Evolutionary conservation across 2,797 vertebrate species (phyloP).

Genomic region (Sciurus vulgaris): DNA sequence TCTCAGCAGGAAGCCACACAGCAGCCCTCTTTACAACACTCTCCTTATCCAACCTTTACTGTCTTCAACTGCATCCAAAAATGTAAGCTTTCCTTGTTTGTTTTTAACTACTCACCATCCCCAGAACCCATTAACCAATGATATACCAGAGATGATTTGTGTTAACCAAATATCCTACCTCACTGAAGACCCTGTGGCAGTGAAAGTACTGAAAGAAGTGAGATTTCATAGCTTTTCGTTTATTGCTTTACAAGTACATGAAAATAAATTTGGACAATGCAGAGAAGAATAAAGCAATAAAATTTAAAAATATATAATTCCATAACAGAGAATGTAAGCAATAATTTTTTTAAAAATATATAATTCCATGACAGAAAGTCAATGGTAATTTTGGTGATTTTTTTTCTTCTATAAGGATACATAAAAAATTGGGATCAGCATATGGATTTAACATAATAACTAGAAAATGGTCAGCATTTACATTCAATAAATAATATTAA

Average conservation of each 20-base stretch:
- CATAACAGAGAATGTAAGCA: neutral
- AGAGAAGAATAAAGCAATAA: neutral
- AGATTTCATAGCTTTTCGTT: neutral
- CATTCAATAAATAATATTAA: slow-evolving; percentile 21
- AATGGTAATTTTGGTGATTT: neutral
- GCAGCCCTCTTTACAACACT: slow-evolving; percentile 54
- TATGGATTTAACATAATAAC: neutral
- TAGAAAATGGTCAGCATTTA: neutral
- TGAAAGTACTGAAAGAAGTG: neutral
- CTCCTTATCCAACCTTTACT: neutral
- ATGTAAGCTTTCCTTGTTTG: neutral
- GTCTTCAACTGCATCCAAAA: slow-evolving; percentile 28
- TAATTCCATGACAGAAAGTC: neutral
- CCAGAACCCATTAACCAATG: slow-evolving; percentile 36
- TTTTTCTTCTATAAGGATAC: neutral
- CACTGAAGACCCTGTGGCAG: neutral
- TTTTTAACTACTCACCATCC: slow-evolving; percentile 43
- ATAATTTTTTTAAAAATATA: neutral
- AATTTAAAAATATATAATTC: neutral
- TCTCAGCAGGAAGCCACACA: slow-evolving; percentile 64
- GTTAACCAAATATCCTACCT: neutral
- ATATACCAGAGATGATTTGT: slow-evolving; percentile 8
- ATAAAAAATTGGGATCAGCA: neutral
- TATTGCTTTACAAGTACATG: neutral
- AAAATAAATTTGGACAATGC: neutral